phyloP scores from a whole-genome alignment of 2,888 invertebrate species.

The Noctuana brunneofusca region DNA sequence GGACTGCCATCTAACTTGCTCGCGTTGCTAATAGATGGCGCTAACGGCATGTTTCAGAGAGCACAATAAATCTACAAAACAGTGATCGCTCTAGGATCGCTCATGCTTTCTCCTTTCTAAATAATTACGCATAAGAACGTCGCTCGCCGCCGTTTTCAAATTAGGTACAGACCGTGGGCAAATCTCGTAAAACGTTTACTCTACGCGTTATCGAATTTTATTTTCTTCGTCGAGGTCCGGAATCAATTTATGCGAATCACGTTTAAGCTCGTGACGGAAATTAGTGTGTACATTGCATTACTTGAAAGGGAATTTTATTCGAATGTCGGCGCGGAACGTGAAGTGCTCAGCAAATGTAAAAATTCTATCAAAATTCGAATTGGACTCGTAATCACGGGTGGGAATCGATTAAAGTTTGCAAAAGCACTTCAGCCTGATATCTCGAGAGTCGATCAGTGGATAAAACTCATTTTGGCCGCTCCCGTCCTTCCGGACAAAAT shows the following conservation, averaged over 20 bases:
- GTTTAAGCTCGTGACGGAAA: conserved; percentile 73
- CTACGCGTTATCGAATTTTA: conserved; percentile 60
- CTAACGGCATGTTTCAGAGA: conserved; percentile 37
- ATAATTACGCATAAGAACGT: conserved; percentile 48
- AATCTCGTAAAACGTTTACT: conserved; percentile 70
- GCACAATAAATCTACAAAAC: conserved; percentile 1
- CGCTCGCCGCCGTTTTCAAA: conserved; percentile 70
- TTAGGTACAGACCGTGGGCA: conserved; percentile 43
- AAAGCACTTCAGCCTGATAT: conserved; percentile 40
- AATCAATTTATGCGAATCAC: conserved; percentile 74
- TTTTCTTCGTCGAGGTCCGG: conserved; percentile 65
- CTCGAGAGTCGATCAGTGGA: conserved; percentile 55
- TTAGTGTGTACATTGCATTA: conserved; percentile 75
- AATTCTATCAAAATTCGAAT: conserved; percentile 60
- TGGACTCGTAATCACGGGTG: conserved; percentile 55
- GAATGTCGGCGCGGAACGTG: conserved; percentile 39
- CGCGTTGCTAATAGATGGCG: conserved; percentile 65
- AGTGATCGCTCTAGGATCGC: neutral
- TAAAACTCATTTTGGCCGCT: conserved; percentile 55
- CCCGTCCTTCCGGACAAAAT: conserved; percentile 49
- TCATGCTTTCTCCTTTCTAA: conserved; percentile 36
- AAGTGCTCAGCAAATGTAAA: conserved; percentile 54
- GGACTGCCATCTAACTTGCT: conserved; percentile 21
- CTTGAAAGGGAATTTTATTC: conserved; percentile 49
- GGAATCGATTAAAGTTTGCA: conserved; percentile 64